Evolutionary conservation across 2,888 invertebrate genomes (phyloP).

Genomic region (Lasioglossum marginatum): DNA sequence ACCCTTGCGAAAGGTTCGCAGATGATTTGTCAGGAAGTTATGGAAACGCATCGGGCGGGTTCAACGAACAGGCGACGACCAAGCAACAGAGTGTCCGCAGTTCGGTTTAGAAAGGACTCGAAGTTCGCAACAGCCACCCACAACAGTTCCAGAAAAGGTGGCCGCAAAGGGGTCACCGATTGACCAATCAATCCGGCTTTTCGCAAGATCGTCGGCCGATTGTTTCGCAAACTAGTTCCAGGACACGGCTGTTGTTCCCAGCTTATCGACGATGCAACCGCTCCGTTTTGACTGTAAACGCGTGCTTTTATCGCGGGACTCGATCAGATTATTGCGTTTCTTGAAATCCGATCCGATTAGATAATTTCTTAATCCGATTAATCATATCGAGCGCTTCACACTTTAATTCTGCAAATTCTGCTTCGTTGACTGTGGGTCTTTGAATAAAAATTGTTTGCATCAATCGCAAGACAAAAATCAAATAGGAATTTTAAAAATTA

Average conservation of each 20-base stretch:
- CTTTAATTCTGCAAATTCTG: background rate
- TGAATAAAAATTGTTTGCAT: background rate
- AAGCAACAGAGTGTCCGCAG: background rate
- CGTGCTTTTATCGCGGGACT: background rate
- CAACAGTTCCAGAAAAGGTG: conserved; percentile 32
- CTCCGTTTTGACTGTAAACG: background rate
- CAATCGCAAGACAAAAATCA: no score
- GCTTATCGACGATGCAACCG: background rate
- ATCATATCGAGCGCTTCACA: background rate
- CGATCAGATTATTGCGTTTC: background rate
- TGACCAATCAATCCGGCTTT: conserved; percentile 45
- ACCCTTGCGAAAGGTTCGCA: background rate
- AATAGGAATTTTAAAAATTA: background rate
- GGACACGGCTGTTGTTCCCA: background rate
- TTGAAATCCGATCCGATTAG: background rate
- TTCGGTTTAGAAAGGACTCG: conserved; percentile 6
- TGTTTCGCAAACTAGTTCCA: conserved; percentile 52
- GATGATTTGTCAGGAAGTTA: background rate
- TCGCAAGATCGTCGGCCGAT: conserved; percentile 51
- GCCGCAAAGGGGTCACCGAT: conserved; percentile 44
- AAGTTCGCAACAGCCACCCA: background rate
- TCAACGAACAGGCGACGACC: background rate
- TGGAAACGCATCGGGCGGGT: background rate
- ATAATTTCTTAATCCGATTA: background rate
- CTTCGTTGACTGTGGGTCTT: background rate